Conservation (phyloP, 2,113 vertebrate species). For the Raja brachyura region DNA sequence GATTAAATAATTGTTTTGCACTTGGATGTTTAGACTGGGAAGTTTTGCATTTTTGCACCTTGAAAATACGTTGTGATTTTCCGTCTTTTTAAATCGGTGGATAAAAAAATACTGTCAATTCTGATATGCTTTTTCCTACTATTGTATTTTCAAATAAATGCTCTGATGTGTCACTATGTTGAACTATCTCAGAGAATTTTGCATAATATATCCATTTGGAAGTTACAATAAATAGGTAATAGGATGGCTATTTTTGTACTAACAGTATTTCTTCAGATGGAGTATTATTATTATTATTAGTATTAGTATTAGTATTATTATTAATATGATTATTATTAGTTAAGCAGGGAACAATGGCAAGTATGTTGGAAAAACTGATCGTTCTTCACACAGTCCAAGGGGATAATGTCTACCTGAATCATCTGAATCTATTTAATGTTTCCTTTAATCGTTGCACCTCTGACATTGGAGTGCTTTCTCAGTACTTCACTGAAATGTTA, state of each 20-base stretch:
- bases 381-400: background rate
- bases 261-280: background rate
- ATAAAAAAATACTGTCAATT: background rate
- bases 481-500: background rate
- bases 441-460: background rate
- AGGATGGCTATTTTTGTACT: background rate
- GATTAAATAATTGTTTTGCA: background rate
- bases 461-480: background rate
- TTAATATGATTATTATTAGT: background rate
- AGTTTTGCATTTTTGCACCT: too few relatives aligned
- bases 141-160: background rate
- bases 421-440: background rate
- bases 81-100: background rate
- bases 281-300: too few relatives aligned
- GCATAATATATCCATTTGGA: background rate
- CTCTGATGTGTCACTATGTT: background rate
- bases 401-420: background rate
- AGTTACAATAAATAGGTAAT: background rate
- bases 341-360: background rate
- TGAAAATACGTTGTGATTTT: background rate
- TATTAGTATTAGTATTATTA: too few relatives aligned
- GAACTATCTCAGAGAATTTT: background rate
- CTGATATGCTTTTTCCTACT: background rate
- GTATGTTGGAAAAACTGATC: background rate
- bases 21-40: background rate